Evolutionary conservation across 1,140 invertebrate species (phyloP).

Genomic region (Zaprionus vittiger): DNA sequence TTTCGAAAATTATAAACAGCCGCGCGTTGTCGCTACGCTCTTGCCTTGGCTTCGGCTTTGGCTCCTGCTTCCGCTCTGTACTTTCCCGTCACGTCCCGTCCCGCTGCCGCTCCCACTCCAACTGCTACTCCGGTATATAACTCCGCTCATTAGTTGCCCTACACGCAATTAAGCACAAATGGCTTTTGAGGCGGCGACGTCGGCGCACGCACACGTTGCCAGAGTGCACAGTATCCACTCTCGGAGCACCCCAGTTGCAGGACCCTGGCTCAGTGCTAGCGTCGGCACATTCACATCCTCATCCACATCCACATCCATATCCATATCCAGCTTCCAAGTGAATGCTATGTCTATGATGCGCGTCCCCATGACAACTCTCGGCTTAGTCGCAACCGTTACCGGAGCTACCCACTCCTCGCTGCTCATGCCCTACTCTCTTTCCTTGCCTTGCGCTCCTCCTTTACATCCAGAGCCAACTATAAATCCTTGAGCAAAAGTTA

Average conservation of each 20-base stretch:
- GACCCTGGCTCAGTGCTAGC: background rate
- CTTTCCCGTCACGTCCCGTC: too few species aligned
- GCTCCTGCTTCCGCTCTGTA: background rate
- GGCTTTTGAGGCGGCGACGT: slow-evolving; percentile 71
- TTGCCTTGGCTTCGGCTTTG: background rate
- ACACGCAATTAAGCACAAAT: slow-evolving; percentile 83
- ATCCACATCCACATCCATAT: slow-evolving; percentile 19
- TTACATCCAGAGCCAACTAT: slow-evolving; percentile 51
- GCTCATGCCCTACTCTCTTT: background rate
- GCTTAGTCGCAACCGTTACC: slow-evolving; percentile 40
- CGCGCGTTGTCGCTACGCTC: slow-evolving; percentile 45
- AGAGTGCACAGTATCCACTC: background rate
- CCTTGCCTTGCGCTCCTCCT: background rate
- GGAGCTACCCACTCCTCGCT: background rate
- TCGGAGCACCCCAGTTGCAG: background rate
- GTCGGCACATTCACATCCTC: slow-evolving; percentile 3
- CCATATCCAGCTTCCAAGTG: slow-evolving; percentile 34
- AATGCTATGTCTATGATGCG: slow-evolving; percentile 65
- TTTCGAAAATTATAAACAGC: slow-evolving; percentile 71
- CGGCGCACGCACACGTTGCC: slow-evolving; percentile 54
- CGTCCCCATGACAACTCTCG: slow-evolving; percentile 71
- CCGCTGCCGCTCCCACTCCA: slow-evolving; percentile 12
- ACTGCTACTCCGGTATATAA: slow-evolving; percentile 69
- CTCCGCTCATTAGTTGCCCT: slow-evolving; percentile 81
- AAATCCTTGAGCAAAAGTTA: slow-evolving; percentile 79